These are phyloP conservation scores for Amphimallon solstitiale DNA, from an alignment of 2,888 invertebrate genomes.

Conservation along the genomic window DNA sequence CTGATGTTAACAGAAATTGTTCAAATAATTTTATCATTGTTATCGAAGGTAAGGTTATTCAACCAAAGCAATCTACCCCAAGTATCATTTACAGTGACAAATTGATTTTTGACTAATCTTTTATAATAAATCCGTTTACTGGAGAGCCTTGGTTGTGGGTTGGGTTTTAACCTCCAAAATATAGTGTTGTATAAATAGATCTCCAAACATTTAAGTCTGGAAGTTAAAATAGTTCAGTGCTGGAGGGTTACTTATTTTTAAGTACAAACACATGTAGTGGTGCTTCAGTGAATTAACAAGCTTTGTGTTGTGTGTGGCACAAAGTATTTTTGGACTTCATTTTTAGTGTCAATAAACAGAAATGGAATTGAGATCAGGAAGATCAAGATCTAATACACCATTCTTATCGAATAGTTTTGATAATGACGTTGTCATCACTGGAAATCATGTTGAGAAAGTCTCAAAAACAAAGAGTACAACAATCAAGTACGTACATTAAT, in stretches of 20 bases:
- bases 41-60: slow-evolving; percentile 15
- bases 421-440: slow-evolving; percentile 66
- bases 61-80: neutral
- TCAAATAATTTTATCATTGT: neutral
- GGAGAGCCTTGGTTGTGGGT: neutral
- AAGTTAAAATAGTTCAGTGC: slow-evolving; percentile 32
- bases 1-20: neutral
- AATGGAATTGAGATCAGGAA: slow-evolving; percentile 69
- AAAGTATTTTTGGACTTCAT: slow-evolving; percentile 16
- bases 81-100: neutral
- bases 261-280: slow-evolving; percentile 29
- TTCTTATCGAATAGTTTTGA: slow-evolving; percentile 70
- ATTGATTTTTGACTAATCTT: slow-evolving; percentile 11
- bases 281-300: slow-evolving; percentile 15
- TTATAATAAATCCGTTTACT: neutral
- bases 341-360: slow-evolving; percentile 5
- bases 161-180: slow-evolving; percentile 34
- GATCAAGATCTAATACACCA: slow-evolving; percentile 78
- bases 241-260: slow-evolving; percentile 32
- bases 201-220: slow-evolving; percentile 24
- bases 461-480: slow-evolving; percentile 46
- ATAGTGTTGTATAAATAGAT: slow-evolving; percentile 25
- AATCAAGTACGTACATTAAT: slow-evolving; percentile 63
- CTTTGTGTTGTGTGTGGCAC: slow-evolving; percentile 30
- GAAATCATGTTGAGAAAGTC: slow-evolving; percentile 51